Base-by-base conservation (phyloP, 2,797 vertebrate genomes). In the Limosa lapponica region DNA sequence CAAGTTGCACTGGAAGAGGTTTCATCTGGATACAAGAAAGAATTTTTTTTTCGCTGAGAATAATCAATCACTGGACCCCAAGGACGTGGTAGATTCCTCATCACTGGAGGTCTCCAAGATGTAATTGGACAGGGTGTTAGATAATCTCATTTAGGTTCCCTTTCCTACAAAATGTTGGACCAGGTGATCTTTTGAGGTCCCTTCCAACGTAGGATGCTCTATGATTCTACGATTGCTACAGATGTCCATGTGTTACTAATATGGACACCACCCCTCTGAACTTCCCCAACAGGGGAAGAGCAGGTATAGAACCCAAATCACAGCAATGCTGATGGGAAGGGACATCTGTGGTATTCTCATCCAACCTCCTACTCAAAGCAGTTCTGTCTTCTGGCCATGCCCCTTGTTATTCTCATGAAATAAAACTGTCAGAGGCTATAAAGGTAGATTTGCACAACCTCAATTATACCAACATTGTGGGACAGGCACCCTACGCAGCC, bases 131-230 rank as follows among this genome's bases (percentile, higher is more conserved):
- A 70, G 1, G 1, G 5, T 30, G 16, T 5, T 69, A 74, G 34
- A 75, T 9, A 55, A 52, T 65, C 14, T 72, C 27, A 39, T 44
- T 27, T 24, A 46, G 23, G 7, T 32, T 77, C 11, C 22, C 7
- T 57, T 69, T 77, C 32, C 39, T 16, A 30, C 1, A 2, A 72
- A 51, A 75, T n/a, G 2, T 34, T 46, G 55, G 25, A 49, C 30
- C 8, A 75, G 1, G 0, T 49, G 8, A 23, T 54, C 25, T 44
- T 85, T 55, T 0, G 1, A 32, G 6, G 16, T 57, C 6, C 14
- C 8, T 55, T 59, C 23, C 49, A 69, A 1, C 1, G 3, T 5
- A 23, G 5, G 5, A 27, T 34, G 23, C 6, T 67, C 22, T 10
- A 13, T 30, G 11, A 34, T 46, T 70, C 54, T 43, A 9, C 44